Evolutionary conservation across 2,888 invertebrate species (phyloP), one percentile per base, ranked within the genome.

Genomic region (Stenodera caucasica): DNA sequence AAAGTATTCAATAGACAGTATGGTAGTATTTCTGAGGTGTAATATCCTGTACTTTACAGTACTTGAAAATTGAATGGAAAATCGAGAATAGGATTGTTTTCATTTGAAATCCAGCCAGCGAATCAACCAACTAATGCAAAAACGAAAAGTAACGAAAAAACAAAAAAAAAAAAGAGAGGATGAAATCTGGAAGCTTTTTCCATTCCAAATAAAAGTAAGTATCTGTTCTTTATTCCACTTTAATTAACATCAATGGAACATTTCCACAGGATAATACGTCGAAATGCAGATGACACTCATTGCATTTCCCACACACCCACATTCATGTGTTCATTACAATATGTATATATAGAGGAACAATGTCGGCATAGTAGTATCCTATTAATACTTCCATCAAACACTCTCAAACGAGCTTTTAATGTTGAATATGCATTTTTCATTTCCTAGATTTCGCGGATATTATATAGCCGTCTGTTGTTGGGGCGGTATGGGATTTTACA

Each of bases 391-490:
- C 67, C 11, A 45, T 45, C 15, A 45, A 63, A 63, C 57, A 56
- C 68, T 60, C 71, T 72, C 70, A 73, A 76, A 76, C 75, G 74
- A 74, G 75, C 72, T 73, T 74, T 73, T 75, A 76, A 75, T 75
- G 72, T 69, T 69, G 74, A 71, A 73, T 74, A 74, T 75, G 74
- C 75, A 76, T 75, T 76, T 76, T 76, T 76, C 76, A 76, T 76
- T 76, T 76, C 74, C 75, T 74, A 74, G 74, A 74, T 73, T 71
- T 63, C 64, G 65, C 65, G 67, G 66, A 68, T 57, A 63, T 70
- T 15, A 11, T 64, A 67, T 66, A 67, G 65, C 65, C 64, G 49
- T 61, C 51, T 26, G 2, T 15, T 9, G 14, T 4, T 26, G 67
- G 45, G 8, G 26, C 68, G 71, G 70, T 68, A 69, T 70, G 69